Percentiles rank a stretch among this genome's conserved stretches.
phyloP scores from a whole-genome alignment of 1,140 invertebrate species.

The Dendroctonus valens region DNA sequence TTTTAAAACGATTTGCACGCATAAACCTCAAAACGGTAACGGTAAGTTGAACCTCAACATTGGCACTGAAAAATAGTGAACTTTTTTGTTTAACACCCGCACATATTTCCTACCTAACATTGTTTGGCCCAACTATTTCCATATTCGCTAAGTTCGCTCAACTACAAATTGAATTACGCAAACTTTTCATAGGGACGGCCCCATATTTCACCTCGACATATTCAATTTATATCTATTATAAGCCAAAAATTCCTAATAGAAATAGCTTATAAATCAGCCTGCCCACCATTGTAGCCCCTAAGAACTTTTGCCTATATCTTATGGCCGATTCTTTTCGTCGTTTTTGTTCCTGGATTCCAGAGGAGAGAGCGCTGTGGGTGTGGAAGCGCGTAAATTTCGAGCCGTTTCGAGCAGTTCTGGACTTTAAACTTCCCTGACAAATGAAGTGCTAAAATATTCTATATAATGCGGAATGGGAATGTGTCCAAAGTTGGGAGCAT shows the following conservation, averaged over 20 bases:
- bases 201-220: conserved; percentile 4
- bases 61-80: too few relatives aligned
- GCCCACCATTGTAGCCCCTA: conserved; percentile 24
- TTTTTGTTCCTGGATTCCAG: conserved; percentile 12
- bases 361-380: conserved; percentile 11
- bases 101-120: background rate
- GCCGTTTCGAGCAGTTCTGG: conserved; percentile 21
- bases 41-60: too few relatives aligned
- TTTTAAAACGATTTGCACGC: too few relatives aligned
- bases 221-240: conserved; percentile 12
- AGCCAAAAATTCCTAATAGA: conserved; percentile 13
- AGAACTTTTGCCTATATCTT: conserved; percentile 23
- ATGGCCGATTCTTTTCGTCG: conserved; percentile 10
- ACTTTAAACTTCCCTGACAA: conserved; percentile 22
- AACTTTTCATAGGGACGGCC: conserved; percentile 1
- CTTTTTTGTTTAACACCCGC: too few relatives aligned
- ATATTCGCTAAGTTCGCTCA: background rate
- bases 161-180: conserved; percentile 9
- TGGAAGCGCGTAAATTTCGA: conserved; percentile 23
- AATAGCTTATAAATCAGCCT: conserved; percentile 25
- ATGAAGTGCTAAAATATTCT: conserved; percentile 23
- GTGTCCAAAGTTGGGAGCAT: background rate
- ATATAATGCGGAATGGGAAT: conserved; percentile 3
- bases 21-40: too few relatives aligned
- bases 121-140: background rate